Base-by-base conservation (phyloP, 2,113 vertebrate species). In the Brevimyrus niger region DNA sequence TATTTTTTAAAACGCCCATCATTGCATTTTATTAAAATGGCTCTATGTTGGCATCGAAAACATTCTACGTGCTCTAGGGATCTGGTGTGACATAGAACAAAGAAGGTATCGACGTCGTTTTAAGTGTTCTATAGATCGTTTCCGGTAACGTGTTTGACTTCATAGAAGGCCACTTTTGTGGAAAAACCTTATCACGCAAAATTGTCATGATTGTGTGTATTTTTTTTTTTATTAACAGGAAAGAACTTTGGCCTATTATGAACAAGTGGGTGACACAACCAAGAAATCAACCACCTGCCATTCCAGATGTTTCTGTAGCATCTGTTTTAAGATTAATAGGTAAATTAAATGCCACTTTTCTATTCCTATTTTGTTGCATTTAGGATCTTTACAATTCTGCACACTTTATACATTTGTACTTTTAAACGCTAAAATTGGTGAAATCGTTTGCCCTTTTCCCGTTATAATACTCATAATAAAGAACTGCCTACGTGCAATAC, bases 241-340 rank as follows among this genome's bases (percentile, higher is more conserved):
- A 97, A 92, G 96, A 97, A 87, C 95, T 99, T 89, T 99, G 98
- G 98, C 98, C 98, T 31, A 91, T 97, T 1, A 97, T 99, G 97
- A 97, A 99, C 92, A 94, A 95, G 9, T 99, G 98, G 98, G 93
- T 98, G 90, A 96, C 95, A 19, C 96, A 96, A 86, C 95, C 96
- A 85, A 97, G 97, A 92, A 93, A 92, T 90, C 69, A 92, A 91
- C 65, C 96, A 93, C 85, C 58, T 35, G 58, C 94, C 0, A n/a
- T 97, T 90, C 93, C 95, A 2, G 97, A 99, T 82, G 91, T 96
- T 42, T 95, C 96, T 4, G 91, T 97, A 1, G 97, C 97, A 0
- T 93, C 96, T 42, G 95, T 96, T 1, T 96, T 99, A 48, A 94
- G 98, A 91, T 96, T 99, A 51, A 97, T 99, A 51, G 98, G 98